phyloP scores from a whole-genome alignment of 2,113 vertebrate species.

The Clarias gariepinus region DNA sequence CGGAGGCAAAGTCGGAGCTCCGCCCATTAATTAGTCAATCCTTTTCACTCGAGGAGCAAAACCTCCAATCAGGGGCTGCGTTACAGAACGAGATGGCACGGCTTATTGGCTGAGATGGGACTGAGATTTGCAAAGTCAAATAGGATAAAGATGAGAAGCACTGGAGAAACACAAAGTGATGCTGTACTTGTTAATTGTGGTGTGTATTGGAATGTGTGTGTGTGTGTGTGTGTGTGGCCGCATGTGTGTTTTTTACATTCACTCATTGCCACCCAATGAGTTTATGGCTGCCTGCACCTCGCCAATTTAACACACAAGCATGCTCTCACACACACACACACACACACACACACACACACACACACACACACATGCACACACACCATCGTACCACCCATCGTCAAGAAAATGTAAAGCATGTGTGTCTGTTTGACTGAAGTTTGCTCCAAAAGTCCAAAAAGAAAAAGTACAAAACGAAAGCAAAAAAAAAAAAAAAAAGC shows the following conservation, averaged over 20 bases:
- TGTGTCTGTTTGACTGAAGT: conserved; percentile 20
- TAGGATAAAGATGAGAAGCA: not conserved
- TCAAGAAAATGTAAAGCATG: conserved; percentile 11
- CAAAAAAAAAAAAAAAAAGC: not conserved
- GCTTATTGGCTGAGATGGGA: conserved; percentile 29
- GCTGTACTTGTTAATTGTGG: not conserved
- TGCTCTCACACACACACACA: not conserved
- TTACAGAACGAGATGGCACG: not conserved
- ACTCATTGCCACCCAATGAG: conserved; percentile 33
- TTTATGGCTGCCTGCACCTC: conserved; percentile 45
- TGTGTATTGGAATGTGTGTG: conserved; percentile 23
- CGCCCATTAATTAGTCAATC: not conserved
- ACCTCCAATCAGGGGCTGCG: conserved; percentile 5
- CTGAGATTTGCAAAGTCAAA: not conserved
- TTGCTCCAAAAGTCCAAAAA: conserved; percentile 19
- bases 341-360: conserved; percentile 4
- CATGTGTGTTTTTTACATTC: conserved; percentile 43
- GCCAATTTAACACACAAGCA: conserved; percentile 14
- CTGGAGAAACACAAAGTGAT: not conserved
- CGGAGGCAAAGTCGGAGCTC: conserved; percentile 14
- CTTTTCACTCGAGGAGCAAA: conserved; percentile 10
- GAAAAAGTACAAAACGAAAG: conserved; percentile 22
- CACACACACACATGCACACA: not conserved
- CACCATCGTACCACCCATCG: conserved; percentile 21
- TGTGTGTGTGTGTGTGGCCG: conserved; percentile 1